These are phyloP conservation scores for Trichosurus vulpecula DNA, from an alignment of 2,797 vertebrate genomes.

Conservation along the genomic window DNA sequence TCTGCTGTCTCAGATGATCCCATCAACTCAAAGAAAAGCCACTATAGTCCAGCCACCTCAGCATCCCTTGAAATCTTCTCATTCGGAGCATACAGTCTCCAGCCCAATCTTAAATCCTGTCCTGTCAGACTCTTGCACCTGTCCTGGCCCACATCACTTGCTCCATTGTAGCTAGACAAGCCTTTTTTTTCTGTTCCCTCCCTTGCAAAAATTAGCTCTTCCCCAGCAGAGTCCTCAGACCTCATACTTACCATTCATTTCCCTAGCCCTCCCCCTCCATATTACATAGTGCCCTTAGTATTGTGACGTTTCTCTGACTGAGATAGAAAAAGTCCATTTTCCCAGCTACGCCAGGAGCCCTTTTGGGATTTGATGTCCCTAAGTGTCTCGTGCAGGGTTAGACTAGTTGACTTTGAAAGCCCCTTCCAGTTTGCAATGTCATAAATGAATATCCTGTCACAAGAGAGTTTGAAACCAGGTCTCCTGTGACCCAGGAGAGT, in stretches of 20 bases:
- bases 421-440: no score
- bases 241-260: background rate
- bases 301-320: background rate
- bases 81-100: background rate
- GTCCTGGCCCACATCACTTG: background rate
- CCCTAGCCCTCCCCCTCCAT: background rate
- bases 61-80: background rate
- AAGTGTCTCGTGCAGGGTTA: no score
- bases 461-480: background rate
- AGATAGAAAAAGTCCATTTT: background rate
- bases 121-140: background rate
- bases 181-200: background rate
- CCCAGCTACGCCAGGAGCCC: background rate
- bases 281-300: background rate
- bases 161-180: background rate
- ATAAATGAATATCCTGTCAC: no score
- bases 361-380: background rate
- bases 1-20: background rate
- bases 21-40: background rate
- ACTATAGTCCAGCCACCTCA: background rate
- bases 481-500: background rate
- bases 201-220: background rate
- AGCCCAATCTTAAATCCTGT: background rate
- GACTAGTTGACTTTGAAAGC: no score
- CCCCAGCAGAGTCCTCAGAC: background rate